phyloP scores from a whole-genome alignment of 2,797 vertebrate genomes.

The Acanthurus leucopareius region DNA sequence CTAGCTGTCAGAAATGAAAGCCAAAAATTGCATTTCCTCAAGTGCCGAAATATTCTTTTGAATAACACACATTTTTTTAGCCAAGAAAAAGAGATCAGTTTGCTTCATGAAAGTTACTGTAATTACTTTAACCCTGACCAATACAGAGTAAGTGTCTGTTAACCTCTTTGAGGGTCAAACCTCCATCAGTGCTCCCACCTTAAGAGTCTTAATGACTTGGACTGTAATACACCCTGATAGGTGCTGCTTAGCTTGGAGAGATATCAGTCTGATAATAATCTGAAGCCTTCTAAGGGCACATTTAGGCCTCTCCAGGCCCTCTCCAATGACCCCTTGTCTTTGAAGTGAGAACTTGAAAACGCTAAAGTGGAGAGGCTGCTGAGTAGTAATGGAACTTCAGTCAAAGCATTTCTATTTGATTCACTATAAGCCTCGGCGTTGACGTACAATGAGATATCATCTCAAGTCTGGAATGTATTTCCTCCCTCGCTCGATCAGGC shows the following conservation, averaged over 20 bases:
- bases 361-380: conserved; percentile 53
- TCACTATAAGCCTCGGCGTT: conserved; percentile 58
- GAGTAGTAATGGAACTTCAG: conserved; percentile 65
- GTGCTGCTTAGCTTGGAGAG: conserved; percentile 59
- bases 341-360: conserved; percentile 72
- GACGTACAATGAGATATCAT: conserved; percentile 76
- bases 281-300: conserved; percentile 69
- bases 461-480: conserved; percentile 78
- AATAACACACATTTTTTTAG: not conserved
- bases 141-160: conserved; percentile 10
- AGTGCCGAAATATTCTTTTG: not conserved
- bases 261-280: conserved; percentile 66
- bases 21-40: not conserved
- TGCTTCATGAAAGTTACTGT: not conserved
- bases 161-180: conserved; percentile 34
- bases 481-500: conserved; percentile 68
- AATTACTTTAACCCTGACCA: not conserved
- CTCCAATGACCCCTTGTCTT: conserved; percentile 67
- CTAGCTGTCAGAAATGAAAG: not conserved
- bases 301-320: conserved; percentile 54
- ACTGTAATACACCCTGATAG: conserved; percentile 62
- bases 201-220: conserved; percentile 44
- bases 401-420: conserved; percentile 73
- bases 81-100: not conserved
- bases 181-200: conserved; percentile 6